Evolutionary conservation across 2,888 invertebrate species (phyloP).

Genomic region (Polyploca ridens): DNA sequence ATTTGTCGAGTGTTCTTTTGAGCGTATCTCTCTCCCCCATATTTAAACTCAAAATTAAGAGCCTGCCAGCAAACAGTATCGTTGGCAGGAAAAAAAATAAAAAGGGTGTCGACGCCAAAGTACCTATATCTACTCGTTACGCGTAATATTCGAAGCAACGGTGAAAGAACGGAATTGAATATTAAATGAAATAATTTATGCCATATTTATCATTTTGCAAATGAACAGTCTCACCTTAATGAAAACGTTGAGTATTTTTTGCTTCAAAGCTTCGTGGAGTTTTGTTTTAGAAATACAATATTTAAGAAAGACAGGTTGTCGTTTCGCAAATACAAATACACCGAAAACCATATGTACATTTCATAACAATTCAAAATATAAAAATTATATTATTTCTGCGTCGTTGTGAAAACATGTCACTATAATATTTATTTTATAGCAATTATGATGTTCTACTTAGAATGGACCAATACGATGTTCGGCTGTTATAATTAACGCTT

Average conservation of each 20-base stretch:
- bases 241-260: conserved; percentile 73
- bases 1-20: conserved; percentile 73
- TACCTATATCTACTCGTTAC: conserved; percentile 71
- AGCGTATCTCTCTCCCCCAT: conserved; percentile 73
- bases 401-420: not conserved
- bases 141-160: conserved; percentile 67
- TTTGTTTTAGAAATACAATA: conserved; percentile 22
- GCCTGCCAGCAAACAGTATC: conserved; percentile 78
- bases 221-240: conserved; percentile 83
- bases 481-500: too few relatives aligned
- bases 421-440: too few relatives aligned
- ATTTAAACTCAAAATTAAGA: conserved; percentile 81
- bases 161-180: conserved; percentile 83
- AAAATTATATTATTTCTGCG: too few relatives aligned
- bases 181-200: conserved; percentile 86
- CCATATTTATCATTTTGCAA: conserved; percentile 85
- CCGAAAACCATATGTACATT: not conserved
- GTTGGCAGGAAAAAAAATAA: conserved; percentile 64
- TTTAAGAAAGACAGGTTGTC: not conserved
- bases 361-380: too few relatives aligned
- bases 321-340: not conserved
- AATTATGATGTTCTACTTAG: too few relatives aligned
- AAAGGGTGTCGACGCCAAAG: conserved; percentile 77
- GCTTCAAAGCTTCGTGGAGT: conserved; percentile 34
- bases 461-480: too few relatives aligned